A percentile compares a stretch with the other conserved stretches of the same genome.
phyloP scores from a whole-genome alignment of 2,797 vertebrate genomes.

The Gambelia wislizenii region DNA sequence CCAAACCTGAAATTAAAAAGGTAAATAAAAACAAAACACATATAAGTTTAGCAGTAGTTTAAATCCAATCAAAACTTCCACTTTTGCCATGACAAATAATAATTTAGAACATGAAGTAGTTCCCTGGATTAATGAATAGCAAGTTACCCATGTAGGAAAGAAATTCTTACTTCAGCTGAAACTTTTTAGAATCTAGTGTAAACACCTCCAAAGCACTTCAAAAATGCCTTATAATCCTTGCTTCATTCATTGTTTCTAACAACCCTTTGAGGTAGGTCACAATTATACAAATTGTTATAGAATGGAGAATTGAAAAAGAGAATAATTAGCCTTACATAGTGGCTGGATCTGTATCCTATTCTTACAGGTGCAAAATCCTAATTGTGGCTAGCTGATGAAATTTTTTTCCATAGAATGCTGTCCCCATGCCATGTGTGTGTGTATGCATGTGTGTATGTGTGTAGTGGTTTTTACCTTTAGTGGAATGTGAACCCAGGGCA shows the following conservation, averaged over 20 bases:
- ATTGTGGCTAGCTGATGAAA: background rate
- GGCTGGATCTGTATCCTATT: background rate
- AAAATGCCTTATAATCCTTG: background rate
- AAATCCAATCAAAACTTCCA: slow-evolving; percentile 1
- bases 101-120: background rate
- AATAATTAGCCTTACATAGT: background rate
- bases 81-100: background rate
- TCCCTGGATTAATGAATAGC: background rate
- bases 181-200: background rate
- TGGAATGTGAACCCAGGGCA: too few relatives aligned
- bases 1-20: slow-evolving; percentile 76
- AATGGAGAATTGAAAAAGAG: background rate
- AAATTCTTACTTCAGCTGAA: background rate
- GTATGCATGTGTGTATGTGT: background rate
- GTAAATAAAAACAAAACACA: slow-evolving; percentile 50
- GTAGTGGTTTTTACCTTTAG: background rate
- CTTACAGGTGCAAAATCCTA: background rate
- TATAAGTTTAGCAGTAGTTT: slow-evolving; percentile 64
- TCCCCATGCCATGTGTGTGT: background rate
- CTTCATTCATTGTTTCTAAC: background rate
- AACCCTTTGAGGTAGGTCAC: background rate
- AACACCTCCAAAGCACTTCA: background rate
- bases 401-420: too few relatives aligned
- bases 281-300: background rate
- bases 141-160: background rate